phyloP scores from a whole-genome alignment of 2,113 vertebrate species.

The Ammodytes dubius region DNA sequence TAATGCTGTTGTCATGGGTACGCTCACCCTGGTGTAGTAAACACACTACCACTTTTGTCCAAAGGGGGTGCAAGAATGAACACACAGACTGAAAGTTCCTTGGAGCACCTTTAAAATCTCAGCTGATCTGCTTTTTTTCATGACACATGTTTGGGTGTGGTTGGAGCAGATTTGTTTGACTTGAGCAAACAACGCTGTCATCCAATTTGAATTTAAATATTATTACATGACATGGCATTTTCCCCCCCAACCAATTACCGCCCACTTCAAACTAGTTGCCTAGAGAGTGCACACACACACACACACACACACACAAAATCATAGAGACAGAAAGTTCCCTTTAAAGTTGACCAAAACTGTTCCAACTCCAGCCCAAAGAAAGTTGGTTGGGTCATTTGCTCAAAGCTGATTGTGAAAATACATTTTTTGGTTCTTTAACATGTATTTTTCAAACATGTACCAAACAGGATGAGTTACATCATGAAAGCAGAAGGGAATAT shows the following conservation, averaged over 20 bases:
- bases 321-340: background rate
- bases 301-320: too few relatives aligned
- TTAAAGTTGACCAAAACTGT: background rate
- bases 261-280: background rate
- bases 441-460: background rate
- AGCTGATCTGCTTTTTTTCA: background rate
- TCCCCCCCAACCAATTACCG: too few relatives aligned
- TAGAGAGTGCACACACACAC: too few relatives aligned
- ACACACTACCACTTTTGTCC: too few relatives aligned
- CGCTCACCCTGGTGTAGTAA: too few relatives aligned
- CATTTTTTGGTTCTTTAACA: background rate
- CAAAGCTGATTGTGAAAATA: background rate
- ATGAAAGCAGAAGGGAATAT: conserved; percentile 16
- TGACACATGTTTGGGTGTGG: background rate
- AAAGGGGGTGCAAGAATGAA: too few relatives aligned
- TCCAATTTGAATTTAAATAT: background rate
- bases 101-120: too few relatives aligned
- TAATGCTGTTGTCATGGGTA: too few relatives aligned
- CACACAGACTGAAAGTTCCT: too few relatives aligned
- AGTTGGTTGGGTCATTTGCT: background rate
- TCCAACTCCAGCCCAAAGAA: background rate
- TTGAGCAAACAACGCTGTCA: background rate
- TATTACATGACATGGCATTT: background rate
- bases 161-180: conserved; percentile 9
- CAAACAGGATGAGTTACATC: background rate